Percentiles rank a stretch among this genome's conserved stretches.
Evolutionary conservation across 2,888 invertebrate species (phyloP).

Genomic region (Sepioteuthis lessoniana): DNA sequence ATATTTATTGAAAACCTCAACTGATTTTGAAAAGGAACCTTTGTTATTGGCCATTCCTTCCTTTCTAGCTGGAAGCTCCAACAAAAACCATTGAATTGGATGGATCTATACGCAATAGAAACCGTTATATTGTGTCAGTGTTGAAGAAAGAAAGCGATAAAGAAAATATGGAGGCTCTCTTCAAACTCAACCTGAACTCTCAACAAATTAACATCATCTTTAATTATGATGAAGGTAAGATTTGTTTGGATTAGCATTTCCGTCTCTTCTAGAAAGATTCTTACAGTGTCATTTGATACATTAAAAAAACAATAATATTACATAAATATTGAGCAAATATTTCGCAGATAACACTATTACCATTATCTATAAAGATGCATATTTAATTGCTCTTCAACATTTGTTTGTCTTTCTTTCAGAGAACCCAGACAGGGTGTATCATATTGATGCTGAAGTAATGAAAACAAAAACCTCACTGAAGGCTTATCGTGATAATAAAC

Average conservation of each 20-base stretch:
- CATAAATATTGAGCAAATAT: not conserved
- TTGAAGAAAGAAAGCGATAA: not conserved
- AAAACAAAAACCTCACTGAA: not conserved
- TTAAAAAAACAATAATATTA: too few relatives aligned
- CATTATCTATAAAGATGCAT: not conserved
- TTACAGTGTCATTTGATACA: too few relatives aligned
- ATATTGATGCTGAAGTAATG: not conserved
- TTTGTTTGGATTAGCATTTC: too few relatives aligned
- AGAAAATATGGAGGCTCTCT: conserved; percentile 11
- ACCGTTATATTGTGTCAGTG: not conserved
- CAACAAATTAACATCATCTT: not conserved
- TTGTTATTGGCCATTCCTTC: not conserved
- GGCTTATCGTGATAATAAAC: not conserved
- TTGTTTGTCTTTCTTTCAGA: not conserved
- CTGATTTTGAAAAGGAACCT: not conserved
- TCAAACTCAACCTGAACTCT: not conserved
- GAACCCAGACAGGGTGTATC: not conserved
- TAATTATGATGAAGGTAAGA: not conserved
- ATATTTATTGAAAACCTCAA: too few relatives aligned
- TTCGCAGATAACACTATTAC: not conserved
- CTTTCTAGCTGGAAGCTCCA: not conserved
- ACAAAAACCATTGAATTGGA: not conserved
- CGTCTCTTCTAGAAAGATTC: too few relatives aligned
- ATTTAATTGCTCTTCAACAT: not conserved
- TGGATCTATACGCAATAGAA: not conserved